Base-by-base conservation (phyloP, 1,140 invertebrate species). In the Doryteuthis pealeii region DNA sequence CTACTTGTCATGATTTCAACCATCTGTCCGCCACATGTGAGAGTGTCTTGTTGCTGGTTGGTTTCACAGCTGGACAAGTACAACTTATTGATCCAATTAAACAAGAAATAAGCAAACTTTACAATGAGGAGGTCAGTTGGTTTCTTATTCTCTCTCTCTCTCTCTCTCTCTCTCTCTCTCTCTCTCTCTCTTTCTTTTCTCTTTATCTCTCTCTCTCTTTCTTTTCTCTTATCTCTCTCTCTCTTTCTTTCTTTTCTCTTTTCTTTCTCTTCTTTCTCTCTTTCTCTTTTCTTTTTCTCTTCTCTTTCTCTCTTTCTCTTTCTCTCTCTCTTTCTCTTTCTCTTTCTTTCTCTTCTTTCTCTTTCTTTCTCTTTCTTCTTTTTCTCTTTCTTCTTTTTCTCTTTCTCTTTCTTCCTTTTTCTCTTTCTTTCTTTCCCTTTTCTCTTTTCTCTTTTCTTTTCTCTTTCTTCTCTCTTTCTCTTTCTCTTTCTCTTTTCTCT, bases 1-100 rank as follows among this genome's bases (percentile, higher is more conserved):
- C 97, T 70, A 99, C 97, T 32, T 99, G 97, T 89, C 98, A 99
- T 90, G 97, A 99, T 90, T 99, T 99, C 87, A 99, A 99, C 90
- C 91, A 92, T 76, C 91, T 92, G 74, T 93, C 93, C 73, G 93
- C 94, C 71, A 93, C 92, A n/a, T 71, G 79, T 43, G 95, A 97
- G 70, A 84, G 92, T 87, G 93, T 96, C 91, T 78, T 85, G 58
- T 90, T 99, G 74, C 89, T 99, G 79, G 95, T 99, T 82, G 97
- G 98, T 66, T 99, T 99, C 90, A 96, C 95, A 83, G 97, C 95
- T 66, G 98, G 98, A 76, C 96, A 92, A 90, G 96, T 99, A 85
- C 97, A 99, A 88, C 89, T 99, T 74, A 95, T 99, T 85, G 97
- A 99, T 90, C 96, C 96, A 73, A 94, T 97, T 80, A 95, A 95